phyloP scores from a whole-genome alignment of 2,113 vertebrate genomes.

The Ibidorhyncha struthersii region DNA sequence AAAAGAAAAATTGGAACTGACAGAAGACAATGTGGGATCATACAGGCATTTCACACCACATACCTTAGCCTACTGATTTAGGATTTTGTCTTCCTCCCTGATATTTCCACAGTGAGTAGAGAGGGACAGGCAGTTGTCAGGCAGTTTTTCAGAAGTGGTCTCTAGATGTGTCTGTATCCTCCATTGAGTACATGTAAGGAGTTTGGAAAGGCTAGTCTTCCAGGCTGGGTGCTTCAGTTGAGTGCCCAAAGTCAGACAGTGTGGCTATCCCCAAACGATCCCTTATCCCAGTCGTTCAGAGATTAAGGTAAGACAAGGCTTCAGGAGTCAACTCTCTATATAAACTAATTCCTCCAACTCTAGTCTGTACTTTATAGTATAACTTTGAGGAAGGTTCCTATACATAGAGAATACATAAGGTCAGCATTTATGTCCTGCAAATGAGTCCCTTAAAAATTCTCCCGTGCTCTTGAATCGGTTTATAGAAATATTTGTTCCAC shows the following conservation, averaged over 20 bases:
- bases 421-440: slow-evolving; percentile 51
- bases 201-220: neutral
- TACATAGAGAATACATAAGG: slow-evolving; percentile 37
- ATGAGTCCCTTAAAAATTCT: slow-evolving; percentile 50
- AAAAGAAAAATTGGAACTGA: neutral
- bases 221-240: neutral
- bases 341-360: neutral
- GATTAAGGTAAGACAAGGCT: neutral
- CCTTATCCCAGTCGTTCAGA: neutral
- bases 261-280: neutral
- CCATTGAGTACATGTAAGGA: neutral
- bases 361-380: neutral
- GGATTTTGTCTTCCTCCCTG: neutral
- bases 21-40: neutral
- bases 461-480: slow-evolving; percentile 53
- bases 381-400: neutral
- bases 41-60: neutral
- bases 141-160: neutral
- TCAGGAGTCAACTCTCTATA: neutral
- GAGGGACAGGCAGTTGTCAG: neutral
- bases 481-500: slow-evolving; percentile 65
- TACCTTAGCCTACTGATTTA: neutral
- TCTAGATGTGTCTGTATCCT: neutral
- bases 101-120: neutral
- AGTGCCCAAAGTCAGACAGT: neutral